Evolutionary conservation across 2,113 vertebrate species (phyloP).

Genomic region (Xenotilapia caudafasciata): DNA sequence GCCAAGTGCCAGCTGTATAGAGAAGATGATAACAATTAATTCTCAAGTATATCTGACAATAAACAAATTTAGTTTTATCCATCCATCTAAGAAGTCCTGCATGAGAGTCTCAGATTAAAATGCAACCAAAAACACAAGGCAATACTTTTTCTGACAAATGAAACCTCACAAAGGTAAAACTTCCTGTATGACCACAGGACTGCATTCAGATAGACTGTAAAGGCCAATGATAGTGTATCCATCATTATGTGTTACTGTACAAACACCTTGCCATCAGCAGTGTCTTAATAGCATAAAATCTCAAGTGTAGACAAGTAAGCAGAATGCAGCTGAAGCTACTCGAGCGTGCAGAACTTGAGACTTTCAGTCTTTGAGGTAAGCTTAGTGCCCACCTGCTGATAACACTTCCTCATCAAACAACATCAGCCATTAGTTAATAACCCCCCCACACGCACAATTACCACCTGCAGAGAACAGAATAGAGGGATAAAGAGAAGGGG

Average conservation of each 20-base stretch:
- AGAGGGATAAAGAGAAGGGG: conserved; percentile 22
- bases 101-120: not conserved
- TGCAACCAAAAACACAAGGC: not conserved
- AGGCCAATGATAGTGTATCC: not conserved
- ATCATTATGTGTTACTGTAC: not conserved
- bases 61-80: not conserved
- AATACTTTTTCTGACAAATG: not conserved
- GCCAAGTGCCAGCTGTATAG: conserved; percentile 90
- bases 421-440: conserved; percentile 61
- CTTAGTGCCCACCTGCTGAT: conserved; percentile 39
- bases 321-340: not conserved
- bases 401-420: conserved; percentile 48
- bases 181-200: not conserved
- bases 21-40: conserved; percentile 64
- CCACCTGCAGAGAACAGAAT: conserved; percentile 27
- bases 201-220: not conserved
- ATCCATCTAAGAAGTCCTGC: not conserved
- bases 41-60: not conserved
- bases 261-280: not conserved
- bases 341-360: not conserved
- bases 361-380: conserved; percentile 44
- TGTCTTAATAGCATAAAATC: not conserved
- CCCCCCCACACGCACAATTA: conserved; percentile 12
- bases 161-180: not conserved
- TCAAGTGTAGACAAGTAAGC: not conserved